Percentiles rank a stretch among this genome's conserved stretches.
phyloP scores from a whole-genome alignment of 2,797 vertebrate species.

The Helarctos malayanus region DNA sequence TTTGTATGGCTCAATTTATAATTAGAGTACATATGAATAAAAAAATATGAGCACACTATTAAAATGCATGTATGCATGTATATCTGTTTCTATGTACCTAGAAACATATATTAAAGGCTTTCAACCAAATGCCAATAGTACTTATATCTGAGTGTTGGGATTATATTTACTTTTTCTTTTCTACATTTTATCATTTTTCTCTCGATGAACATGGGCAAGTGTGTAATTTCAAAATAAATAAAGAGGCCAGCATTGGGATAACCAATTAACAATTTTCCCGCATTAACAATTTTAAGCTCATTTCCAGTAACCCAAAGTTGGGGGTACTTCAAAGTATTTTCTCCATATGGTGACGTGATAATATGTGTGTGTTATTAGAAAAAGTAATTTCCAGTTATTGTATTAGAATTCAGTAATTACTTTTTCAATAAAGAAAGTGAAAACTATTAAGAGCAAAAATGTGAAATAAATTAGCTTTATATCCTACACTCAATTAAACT shows the following conservation, averaged over 20 bases:
- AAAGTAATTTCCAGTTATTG: constrained; percentile 89
- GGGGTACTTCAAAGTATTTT: constrained; percentile 81
- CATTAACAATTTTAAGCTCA: constrained; percentile 74
- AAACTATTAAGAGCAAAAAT: constrained; percentile 86
- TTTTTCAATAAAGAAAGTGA: constrained; percentile 89
- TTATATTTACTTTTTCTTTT: background rate
- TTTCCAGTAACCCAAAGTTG: constrained; percentile 76
- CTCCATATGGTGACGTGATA: constrained; percentile 81
- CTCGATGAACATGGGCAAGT: background rate
- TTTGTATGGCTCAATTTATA: background rate
- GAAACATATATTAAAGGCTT: background rate
- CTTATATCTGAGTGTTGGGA: background rate
- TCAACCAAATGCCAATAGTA: background rate
- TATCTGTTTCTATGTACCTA: background rate
- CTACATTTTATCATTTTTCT: constrained; percentile 31
- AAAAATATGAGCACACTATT: background rate
- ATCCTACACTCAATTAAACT: constrained; percentile 87
- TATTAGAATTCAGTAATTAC: constrained; percentile 89
- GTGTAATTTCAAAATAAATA: constrained; percentile 58
- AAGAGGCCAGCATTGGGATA: constrained; percentile 18
- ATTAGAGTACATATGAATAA: background rate
- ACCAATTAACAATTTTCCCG: background rate
- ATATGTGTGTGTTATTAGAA: constrained; percentile 87
- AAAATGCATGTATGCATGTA: background rate
- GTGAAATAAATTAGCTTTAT: constrained; percentile 89